Base-by-base conservation (phyloP, 92 coral and sea anemone genomes). In the Ricordea florida region DNA sequence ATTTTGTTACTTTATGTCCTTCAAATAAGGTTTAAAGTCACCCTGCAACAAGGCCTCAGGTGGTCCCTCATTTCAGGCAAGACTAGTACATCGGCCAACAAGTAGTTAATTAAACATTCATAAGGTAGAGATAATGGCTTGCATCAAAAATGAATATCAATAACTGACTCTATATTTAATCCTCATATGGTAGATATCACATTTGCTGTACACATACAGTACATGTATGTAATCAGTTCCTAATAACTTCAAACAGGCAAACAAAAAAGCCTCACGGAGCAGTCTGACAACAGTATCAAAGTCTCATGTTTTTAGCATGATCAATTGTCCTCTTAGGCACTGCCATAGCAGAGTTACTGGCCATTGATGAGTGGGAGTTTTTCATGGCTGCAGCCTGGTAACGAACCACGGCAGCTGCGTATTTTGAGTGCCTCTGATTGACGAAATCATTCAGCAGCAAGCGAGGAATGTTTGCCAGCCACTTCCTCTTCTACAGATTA, bases 371-470 rank as follows among this genome's bases (percentile, higher is more conserved):
- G 1, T 14, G 0, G 6, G 17, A 18, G 33, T 21, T 38, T 38
- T 61, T 37, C 69, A 62, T 41, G 69, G 53, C 52, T 8, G 69
- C 69, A 62, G 69, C 43, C 47, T 66, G 72, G 41, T 66, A 66
- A 3, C 15, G 55, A 17, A 45, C 72, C 20, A 66, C 26, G 29
- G 72, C 57, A 66, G 72, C 72, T 66, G 57, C 58, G 34, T 66
- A 66, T 13, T 47, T 66, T 20, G 58, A 30, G 17, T 18, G 72
- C 31, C 72, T 30, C 30, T 66, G 21, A 7, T 29, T 66, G 31
- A 47, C 45, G 20, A 46, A 46, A 10, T 29, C 72, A 32, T 66
- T 66, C 45, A 66, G 31, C 58, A 66, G 58, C 57, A 45, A 66
- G 72, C 58, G 13, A 45, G 43, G 44, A 45, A 66, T 66, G 58